A percentile compares a stretch with the other conserved stretches of the same genome.
Conservation (phyloP, 2,888 invertebrate genomes). For the Anodontia alba region DNA sequence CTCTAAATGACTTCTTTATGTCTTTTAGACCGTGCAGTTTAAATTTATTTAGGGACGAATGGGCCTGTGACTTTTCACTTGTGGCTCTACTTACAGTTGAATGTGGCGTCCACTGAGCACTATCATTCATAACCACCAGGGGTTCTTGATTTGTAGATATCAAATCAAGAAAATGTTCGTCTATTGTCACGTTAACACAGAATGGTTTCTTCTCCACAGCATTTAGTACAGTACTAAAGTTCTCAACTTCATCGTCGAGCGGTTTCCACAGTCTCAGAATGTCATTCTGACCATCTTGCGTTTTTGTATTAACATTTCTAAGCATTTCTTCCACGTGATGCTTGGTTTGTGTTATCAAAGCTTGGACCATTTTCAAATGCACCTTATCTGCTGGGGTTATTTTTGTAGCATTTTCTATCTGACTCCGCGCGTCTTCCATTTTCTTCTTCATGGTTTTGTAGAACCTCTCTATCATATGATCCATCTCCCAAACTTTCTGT, state of each 20-base stretch:
- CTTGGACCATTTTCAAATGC: slow-evolving; percentile 47
- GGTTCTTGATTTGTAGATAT: slow-evolving; percentile 49
- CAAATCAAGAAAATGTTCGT: slow-evolving; percentile 51
- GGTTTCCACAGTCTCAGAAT: slow-evolving; percentile 58
- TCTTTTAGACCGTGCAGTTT: neutral
- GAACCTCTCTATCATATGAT: slow-evolving; percentile 54
- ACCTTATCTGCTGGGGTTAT: slow-evolving; percentile 47
- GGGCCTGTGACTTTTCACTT: slow-evolving; percentile 18
- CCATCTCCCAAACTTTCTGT: slow-evolving; percentile 60
- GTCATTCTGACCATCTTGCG: slow-evolving; percentile 58
- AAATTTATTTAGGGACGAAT: neutral
- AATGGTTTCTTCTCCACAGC: slow-evolving; percentile 59
- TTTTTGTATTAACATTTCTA: slow-evolving; percentile 47
- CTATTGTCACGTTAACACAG: slow-evolving; percentile 49
- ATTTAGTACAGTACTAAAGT: slow-evolving; percentile 50
- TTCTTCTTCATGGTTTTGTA: slow-evolving; percentile 59
- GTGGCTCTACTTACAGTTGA: slow-evolving; percentile 17
- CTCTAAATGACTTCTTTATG: neutral
- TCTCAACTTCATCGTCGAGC: slow-evolving; percentile 53
- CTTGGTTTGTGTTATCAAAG: slow-evolving; percentile 53
- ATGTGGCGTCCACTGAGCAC: slow-evolving; percentile 58
- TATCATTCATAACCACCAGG: slow-evolving; percentile 51
- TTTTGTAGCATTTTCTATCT: slow-evolving; percentile 57
- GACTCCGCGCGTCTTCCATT: slow-evolving; percentile 49
- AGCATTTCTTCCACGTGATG: slow-evolving; percentile 54